These are phyloP conservation scores for Propithecus deckenii DNA, from an alignment of 2,797 vertebrate genomes.

Conservation along the genomic window DNA sequence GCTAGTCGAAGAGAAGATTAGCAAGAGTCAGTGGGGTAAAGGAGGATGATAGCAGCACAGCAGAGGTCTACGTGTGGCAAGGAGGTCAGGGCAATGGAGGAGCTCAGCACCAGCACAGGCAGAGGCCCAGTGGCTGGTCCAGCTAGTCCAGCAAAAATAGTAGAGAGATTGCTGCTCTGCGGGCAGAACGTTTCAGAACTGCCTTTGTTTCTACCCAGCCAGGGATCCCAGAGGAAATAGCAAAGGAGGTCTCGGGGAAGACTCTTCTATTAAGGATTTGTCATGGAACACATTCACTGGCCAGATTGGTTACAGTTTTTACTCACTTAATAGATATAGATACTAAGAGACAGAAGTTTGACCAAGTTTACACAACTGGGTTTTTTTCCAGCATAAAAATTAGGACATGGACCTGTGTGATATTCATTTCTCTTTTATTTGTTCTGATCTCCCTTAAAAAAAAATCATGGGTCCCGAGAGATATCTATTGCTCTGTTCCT, in stretches of 20 bases:
- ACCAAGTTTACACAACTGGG: background rate
- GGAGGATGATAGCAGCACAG: background rate
- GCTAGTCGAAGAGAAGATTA: background rate
- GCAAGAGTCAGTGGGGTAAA: background rate
- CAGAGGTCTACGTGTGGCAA: fast-evolving
- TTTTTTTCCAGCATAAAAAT: background rate
- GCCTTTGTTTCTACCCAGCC: background rate
- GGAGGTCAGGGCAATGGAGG: background rate
- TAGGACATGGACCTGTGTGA: background rate
- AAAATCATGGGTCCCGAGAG: background rate
- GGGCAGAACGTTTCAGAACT: background rate
- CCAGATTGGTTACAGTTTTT: background rate
- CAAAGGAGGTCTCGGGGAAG: background rate
- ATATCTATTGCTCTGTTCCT: background rate
- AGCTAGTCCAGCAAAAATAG: background rate
- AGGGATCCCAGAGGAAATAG: background rate
- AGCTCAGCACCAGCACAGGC: background rate
- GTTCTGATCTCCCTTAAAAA: background rate
- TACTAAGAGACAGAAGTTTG: background rate
- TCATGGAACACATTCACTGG: background rate
- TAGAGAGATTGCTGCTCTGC: background rate
- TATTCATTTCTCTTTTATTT: background rate
- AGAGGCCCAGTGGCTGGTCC: background rate
- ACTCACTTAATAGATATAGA: background rate
- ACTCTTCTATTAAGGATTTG: background rate